Base-by-base conservation (phyloP, 1,140 invertebrate genomes). In the Aethina tumida region DNA sequence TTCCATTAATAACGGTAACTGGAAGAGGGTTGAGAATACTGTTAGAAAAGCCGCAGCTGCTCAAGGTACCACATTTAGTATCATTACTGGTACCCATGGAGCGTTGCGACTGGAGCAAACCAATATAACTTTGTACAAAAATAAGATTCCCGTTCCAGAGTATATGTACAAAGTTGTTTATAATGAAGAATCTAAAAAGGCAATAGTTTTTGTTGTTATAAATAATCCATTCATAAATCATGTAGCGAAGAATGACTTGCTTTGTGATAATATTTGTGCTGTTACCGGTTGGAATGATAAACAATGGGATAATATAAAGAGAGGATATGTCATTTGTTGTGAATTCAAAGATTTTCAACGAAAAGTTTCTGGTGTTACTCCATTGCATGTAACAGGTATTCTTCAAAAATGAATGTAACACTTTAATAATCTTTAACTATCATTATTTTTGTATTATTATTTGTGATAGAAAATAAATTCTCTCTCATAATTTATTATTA, bases 101-200 rank as follows among this genome's bases (percentile, higher is more conserved):
- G 35, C 63, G 10, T 35, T 68, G 2, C 33, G 47, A 21, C 46
- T 68, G 4, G 37, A 44, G n/a, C 52, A 64, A 28, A 25, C 17
- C 2, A 29, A 43, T 4, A 43, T 50, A 12, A 45, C 41, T 5
- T 7, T 16, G 0, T 38, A 46, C 1, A 29, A 56, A 8, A 41
- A 50, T 1, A 43, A 55, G 14, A 39, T 70, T 7, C 56, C 62
- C 10, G 66, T 64, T 4, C 68, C 69, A 0, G 63, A 64, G 49
- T 66, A 53, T 41, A 49, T 63, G 2, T 71, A 64, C 57, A 70
- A 70, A 54, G 52, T 70, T 13, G 44, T 68, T 2, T 59, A 65
- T 40, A 50, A 59, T 17, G n/a, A 29, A 7, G 17, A 17, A 8
- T 55, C 35, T 1, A 39, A 58, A 14, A 27, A 55, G 24, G 69